Evolutionary conservation across 2,113 vertebrate genomes (phyloP).

Genomic region (Bathybates hornii): DNA sequence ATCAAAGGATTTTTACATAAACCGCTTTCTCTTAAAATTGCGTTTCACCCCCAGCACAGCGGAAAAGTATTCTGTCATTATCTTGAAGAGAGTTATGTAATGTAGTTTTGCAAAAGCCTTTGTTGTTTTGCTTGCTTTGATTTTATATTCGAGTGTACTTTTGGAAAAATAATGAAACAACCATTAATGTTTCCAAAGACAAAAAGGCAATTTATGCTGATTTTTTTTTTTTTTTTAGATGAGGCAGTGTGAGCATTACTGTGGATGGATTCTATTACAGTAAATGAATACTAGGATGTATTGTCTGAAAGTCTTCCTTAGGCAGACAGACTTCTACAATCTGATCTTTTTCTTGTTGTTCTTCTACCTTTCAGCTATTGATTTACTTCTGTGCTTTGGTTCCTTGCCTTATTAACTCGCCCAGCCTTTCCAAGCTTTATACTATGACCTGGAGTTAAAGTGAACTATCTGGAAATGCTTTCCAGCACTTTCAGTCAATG

Average conservation of each 20-base stretch:
- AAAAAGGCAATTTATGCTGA: neutral
- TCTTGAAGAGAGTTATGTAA: neutral
- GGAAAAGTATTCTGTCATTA: slow-evolving; percentile 2
- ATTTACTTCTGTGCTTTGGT: neutral
- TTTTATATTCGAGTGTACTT: neutral
- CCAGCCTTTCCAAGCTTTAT: neutral
- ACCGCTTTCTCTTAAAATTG: slow-evolving; percentile 32
- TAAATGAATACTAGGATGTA: neutral
- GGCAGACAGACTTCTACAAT: neutral
- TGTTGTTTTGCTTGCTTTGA: neutral
- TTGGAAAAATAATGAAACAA: neutral
- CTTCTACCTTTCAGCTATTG: neutral
- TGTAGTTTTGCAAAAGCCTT: neutral
- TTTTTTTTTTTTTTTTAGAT: neutral
- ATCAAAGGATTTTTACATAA: slow-evolving; percentile 55
- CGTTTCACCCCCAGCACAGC: neutral
- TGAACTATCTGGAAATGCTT: neutral
- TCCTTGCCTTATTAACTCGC: neutral
- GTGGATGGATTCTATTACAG: neutral
- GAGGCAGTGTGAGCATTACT: neutral
- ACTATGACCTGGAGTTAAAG: neutral
- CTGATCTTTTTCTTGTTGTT: neutral
- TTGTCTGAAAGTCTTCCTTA: neutral
- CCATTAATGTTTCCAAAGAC: neutral
- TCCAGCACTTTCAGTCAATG: neutral